Percentiles rank a stretch among this genome's conserved stretches.
phyloP scores from a whole-genome alignment of 1,140 invertebrate genomes.

The Aplysia californica region DNA sequence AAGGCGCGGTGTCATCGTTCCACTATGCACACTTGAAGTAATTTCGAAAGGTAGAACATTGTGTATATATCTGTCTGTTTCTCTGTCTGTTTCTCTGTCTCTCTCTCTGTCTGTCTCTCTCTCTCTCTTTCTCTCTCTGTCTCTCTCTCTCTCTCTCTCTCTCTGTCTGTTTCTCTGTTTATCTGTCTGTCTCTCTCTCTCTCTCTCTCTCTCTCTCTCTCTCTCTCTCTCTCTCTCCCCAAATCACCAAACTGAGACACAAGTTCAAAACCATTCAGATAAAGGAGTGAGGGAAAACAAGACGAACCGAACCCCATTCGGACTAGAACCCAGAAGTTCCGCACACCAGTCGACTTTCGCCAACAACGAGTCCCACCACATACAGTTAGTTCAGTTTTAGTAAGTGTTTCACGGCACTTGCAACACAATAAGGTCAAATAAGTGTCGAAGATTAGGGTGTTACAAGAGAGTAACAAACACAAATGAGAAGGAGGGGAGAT shows the following conservation, averaged over 20 bases:
- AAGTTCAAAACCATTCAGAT: neutral
- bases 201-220: constrained; percentile 9
- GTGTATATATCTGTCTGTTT: neutral
- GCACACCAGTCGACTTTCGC: too few relatives aligned
- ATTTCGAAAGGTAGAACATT: neutral
- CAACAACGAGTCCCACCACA: too few relatives aligned
- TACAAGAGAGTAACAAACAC: neutral
- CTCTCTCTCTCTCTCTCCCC: neutral
- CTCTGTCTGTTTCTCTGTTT: neutral
- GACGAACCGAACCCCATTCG: too few relatives aligned
- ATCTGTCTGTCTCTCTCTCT: neutral
- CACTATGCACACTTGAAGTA: neutral
- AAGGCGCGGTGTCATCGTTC: neutral
- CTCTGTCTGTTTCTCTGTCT: constrained; percentile 10
- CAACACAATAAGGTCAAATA: neutral
- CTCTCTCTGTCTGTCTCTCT: neutral
- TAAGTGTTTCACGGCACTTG: too few relatives aligned
- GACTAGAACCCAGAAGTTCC: too few relatives aligned
- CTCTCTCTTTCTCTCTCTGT: neutral
- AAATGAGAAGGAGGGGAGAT: too few relatives aligned
- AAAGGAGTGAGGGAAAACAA: neutral
- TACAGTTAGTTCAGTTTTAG: too few relatives aligned
- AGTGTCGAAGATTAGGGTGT: neutral
- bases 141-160: neutral
- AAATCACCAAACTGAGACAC: too few relatives aligned